Base-by-base conservation (phyloP, 2,797 vertebrate species). In the Centropyge bicolor region DNA sequence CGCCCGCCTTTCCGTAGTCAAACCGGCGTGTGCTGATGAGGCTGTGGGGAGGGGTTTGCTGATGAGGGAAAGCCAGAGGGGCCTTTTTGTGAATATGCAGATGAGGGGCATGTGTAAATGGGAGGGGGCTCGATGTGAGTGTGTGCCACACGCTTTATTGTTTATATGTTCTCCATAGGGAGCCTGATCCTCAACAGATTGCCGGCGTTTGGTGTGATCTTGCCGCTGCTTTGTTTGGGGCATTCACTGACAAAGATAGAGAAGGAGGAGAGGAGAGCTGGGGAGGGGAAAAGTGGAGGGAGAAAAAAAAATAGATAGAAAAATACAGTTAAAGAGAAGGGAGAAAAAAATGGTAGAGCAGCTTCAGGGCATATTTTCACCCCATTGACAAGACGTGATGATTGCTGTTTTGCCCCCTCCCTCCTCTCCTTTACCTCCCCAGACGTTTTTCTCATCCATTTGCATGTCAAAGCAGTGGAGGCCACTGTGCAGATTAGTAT, bases 381-480 rank as follows among this genome's bases (percentile, higher is more conserved):
- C 91, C 95, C 94, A 93, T 94, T 96, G 95, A 95, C 96, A 94
- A 95, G 96, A 96, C 91, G 95, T 95, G 96, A 97, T 97, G 96
- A 97, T 96, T 96, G 95, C 96, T 95, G 94, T 95, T 95, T 96
- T 92, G 87, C 86, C 85, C 91, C 91, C 91, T 86, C 92, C 95
- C 93, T 75, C 83, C 89, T 83, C 95, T 93, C 88, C 90, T 90
- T 92, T 93, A 94, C 87, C 87, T 91, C 85, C 89, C 84, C 81
- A 93, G 94, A 96, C 95, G 93, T 95, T 95, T 96, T 95, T 94
- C 95, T 94, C 94, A 94, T 85, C 96, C 95, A 97, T 97, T 97
- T 97, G 96, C 97, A 97, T 98, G 97, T 97, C 96, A 97, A 97
- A 97, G 96, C 96, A 92, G 94, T 82, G 92, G 95, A 96, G 95